Evolutionary conservation across 2,797 vertebrate species (phyloP).

Genomic region (Anabas testudineus): DNA sequence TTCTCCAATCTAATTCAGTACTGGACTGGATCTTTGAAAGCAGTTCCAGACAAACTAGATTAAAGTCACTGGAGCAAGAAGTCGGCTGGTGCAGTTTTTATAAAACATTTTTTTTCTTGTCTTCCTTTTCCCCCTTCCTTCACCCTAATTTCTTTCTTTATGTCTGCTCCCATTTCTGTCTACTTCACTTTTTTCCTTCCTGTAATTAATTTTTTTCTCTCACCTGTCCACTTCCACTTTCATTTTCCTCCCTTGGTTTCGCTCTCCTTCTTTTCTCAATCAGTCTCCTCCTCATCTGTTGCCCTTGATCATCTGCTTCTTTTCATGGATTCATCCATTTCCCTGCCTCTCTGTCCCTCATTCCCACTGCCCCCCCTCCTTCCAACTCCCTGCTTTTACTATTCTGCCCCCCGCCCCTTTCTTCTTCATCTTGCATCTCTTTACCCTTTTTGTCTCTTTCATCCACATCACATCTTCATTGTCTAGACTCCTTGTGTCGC

Average conservation of each 20-base stretch:
- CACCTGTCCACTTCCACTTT: background rate
- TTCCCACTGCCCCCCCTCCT: constrained; percentile 6
- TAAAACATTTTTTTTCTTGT: constrained; percentile 27
- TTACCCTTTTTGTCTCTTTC: constrained; percentile 61
- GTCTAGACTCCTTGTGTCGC: constrained; percentile 62
- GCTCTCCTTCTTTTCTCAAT: constrained; percentile 17
- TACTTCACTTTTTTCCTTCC: constrained; percentile 2
- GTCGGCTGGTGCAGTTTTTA: constrained; percentile 11
- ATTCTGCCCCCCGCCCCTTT: background rate
- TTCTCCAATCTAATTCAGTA: background rate
- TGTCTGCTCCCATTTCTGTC: background rate
- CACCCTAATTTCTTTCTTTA: constrained; percentile 28
- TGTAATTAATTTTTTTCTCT: constrained; percentile 9
- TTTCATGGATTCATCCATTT: constrained; percentile 5
- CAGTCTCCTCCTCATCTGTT: constrained; percentile 34
- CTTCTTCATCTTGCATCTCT: constrained; percentile 1
- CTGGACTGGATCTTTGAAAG: background rate
- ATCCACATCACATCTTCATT: constrained; percentile 43
- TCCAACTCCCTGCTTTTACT: background rate
- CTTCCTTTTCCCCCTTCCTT: constrained; percentile 40
- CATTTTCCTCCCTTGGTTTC: background rate
- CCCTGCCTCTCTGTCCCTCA: constrained; percentile 7
- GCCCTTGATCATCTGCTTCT: constrained; percentile 28
- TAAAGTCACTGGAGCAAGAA: constrained; percentile 11
- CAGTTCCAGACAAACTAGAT: constrained; percentile 2